Evolutionary conservation across 2,113 vertebrate genomes (phyloP), one percentile per base, ranked within the genome.

Genomic region (Pedetes capensis): DNA sequence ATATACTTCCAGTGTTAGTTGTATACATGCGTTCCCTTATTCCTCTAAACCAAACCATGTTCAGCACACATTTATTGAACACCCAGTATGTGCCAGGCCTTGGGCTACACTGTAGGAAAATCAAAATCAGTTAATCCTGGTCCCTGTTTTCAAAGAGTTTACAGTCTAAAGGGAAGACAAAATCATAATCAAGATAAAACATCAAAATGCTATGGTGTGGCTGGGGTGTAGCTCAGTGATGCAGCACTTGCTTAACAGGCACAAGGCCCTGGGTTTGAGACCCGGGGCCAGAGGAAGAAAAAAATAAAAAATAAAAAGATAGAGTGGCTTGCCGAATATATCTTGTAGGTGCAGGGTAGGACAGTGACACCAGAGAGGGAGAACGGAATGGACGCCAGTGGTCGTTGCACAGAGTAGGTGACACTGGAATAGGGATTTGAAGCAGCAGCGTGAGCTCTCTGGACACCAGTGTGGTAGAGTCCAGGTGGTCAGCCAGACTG

Each of bases 31-130:
- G 27, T 47, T 37, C 29, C 32, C 9, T 37, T 18, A 1, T 6
- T 71, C n/a, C 22, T 66, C 42, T 32, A 6, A 42, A 61, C 34
- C 25, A 8, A 23, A 1, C 39, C 61, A 27, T 32, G n/a, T 27
- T 66, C n/a, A 55, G 3, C 34, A 37, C 0, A 51, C 29, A 17
- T 76, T 85, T 61, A 49, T 39, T 78, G 72, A 63, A 6, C 84
- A 61, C 57, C 74, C 49, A 9, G 23, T 72, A 29, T 72, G 93
- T 90, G 91, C 94, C 86, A 85, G 94, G 66, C 71, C 79, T 93
- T 55, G 76, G 68, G 76, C 87, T 85, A 11, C 55, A 13, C 27
- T 81, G 53, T 42, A 18, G 63, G 32, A 63, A 34, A 39, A 51
- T 18, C 44, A 37, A 76, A 44, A 14, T 57, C 11, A 13, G 49